phyloP scores from a whole-genome alignment of 92 coral and sea anemone species.

The Palythoa grandiflora region DNA sequence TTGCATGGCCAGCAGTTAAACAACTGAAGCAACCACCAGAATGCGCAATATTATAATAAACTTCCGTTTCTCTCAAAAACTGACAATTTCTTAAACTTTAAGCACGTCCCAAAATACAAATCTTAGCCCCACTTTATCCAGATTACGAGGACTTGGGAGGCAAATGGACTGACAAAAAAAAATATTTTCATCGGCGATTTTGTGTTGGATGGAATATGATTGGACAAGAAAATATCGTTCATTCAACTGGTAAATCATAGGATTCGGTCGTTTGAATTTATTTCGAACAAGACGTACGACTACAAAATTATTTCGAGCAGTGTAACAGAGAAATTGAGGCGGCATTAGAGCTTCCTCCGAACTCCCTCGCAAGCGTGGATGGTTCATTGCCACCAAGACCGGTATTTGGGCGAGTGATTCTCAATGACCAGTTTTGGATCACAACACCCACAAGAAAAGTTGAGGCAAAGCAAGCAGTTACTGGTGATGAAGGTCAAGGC shows the following conservation, averaged over 20 bases:
- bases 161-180: not conserved
- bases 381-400: conserved; percentile 11
- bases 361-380: not conserved
- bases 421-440: not conserved
- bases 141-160: too few relatives aligned
- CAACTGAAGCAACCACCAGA: conserved; percentile 29
- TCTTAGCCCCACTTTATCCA: too few relatives aligned
- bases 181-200: not conserved
- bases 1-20: conserved; percentile 49
- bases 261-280: not conserved
- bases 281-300: not conserved
- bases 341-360: conserved; percentile 9
- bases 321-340: not conserved
- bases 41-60: not conserved
- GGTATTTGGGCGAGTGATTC: not conserved
- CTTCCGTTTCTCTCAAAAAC: conserved; percentile 46
- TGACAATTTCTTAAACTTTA: conserved; percentile 49
- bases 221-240: not conserved
- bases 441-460: not conserved
- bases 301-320: too few relatives aligned
- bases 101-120: conserved; percentile 16
- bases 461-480: not conserved
- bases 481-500: not conserved
- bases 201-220: not conserved
- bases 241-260: conserved; percentile 19